These are phyloP conservation scores for Agriopis leucophaearia DNA, from an alignment of 2,888 invertebrate genomes.

Conservation along the genomic window DNA sequence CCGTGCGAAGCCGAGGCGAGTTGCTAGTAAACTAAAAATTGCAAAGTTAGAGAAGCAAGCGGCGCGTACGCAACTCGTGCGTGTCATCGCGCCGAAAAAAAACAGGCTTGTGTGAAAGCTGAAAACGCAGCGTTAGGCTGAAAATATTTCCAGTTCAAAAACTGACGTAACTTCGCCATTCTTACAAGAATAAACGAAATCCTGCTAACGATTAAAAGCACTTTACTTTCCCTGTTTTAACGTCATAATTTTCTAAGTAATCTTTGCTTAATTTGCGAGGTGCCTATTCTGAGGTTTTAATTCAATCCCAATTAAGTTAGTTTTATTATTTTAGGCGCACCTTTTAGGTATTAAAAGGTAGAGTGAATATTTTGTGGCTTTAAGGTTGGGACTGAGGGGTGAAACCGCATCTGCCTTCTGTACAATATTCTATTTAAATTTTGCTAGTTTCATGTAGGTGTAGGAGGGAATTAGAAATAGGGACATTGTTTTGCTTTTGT, in stretches of 20 bases:
- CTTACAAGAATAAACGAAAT: slow-evolving; percentile 2
- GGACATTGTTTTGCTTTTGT: neutral
- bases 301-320: slow-evolving; percentile 34
- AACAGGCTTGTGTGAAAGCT: neutral
- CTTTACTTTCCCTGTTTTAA: neutral
- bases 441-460: slow-evolving; percentile 1
- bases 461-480: slow-evolving; percentile 3
- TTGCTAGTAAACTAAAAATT: too few species aligned
- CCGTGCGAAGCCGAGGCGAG: too few species aligned
- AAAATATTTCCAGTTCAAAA: neutral
- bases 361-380: slow-evolving; percentile 45
- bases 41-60: too few species aligned
- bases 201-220: slow-evolving; percentile 5
- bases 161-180: neutral
- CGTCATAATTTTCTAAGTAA: slow-evolving; percentile 23
- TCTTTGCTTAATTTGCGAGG: slow-evolving; percentile 12
- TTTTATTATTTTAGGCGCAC: slow-evolving; percentile 48
- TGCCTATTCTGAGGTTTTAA: slow-evolving; percentile 26
- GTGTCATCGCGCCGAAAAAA: too few species aligned
- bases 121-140: too few species aligned
- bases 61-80: too few species aligned
- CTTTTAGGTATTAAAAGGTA: slow-evolving; percentile 34
- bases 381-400: slow-evolving; percentile 26
- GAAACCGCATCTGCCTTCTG: slow-evolving; percentile 18
- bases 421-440: slow-evolving; percentile 18